These are phyloP conservation scores for Solea solea DNA, from an alignment of 2,113 vertebrate genomes.

Conservation along the genomic window DNA sequence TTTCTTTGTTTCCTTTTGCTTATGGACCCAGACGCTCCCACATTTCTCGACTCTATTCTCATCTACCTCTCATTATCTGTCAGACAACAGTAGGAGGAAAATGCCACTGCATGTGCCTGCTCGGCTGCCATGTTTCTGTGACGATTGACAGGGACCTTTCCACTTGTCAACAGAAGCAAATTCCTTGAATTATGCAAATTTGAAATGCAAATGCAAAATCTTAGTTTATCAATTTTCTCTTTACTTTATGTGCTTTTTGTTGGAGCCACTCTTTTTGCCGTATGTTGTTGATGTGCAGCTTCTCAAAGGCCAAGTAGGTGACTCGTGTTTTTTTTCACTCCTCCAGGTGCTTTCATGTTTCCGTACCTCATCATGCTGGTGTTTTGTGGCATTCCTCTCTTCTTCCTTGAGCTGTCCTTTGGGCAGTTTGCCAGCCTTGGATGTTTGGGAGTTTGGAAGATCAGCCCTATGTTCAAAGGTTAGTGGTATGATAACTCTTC, in stretches of 20 bases:
- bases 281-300: not conserved
- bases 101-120: not conserved
- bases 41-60: not conserved
- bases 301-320: not conserved
- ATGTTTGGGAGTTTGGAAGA: conserved; percentile 96
- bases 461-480: conserved; percentile 99
- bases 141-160: not conserved
- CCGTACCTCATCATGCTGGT: conserved; percentile 99
- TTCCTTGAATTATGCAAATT: not conserved
- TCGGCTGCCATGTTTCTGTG: not conserved
- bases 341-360: conserved; percentile 95
- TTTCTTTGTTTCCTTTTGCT: not conserved
- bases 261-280: too few species aligned
- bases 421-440: conserved; percentile 97
- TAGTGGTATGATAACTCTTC: conserved; percentile 46
- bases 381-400: conserved; percentile 97
- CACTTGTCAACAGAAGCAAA: not conserved
- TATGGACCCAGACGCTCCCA: not conserved
- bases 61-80: conserved; percentile 4
- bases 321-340: not conserved
- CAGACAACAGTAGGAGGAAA: conserved; percentile 9
- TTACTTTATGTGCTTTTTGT: not conserved
- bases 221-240: not conserved
- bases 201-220: too few species aligned
- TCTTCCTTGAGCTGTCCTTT: conserved; percentile 98